These are phyloP conservation scores for Chloroclystis v-ata DNA, from an alignment of 2,888 invertebrate species.

Conservation along the genomic window DNA sequence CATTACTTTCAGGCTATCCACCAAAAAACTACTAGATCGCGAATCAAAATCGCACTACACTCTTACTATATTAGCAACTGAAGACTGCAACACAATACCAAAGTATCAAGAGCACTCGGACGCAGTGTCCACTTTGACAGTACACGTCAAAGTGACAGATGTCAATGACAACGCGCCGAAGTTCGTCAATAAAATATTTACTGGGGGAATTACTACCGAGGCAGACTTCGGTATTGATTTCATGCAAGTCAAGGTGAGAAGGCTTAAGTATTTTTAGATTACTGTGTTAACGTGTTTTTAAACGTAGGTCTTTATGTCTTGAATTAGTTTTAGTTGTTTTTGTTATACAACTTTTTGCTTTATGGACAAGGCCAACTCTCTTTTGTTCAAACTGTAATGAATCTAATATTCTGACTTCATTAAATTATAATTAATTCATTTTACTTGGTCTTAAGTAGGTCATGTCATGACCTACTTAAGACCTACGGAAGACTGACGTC, in stretches of 20 bases:
- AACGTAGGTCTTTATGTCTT: no score
- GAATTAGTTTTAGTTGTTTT: no score
- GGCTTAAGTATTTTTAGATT: no score
- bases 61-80: constrained; percentile 87
- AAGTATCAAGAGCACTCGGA: constrained; percentile 76
- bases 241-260: constrained; percentile 86
- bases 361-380: no score
- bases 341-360: no score
- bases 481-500: no score
- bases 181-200: constrained; percentile 89
- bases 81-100: constrained; percentile 83
- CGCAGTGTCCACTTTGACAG: constrained; percentile 84
- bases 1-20: constrained; percentile 44
- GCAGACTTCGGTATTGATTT: constrained; percentile 93
- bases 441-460: no score
- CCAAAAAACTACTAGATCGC: constrained; percentile 82
- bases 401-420: no score
- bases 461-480: no score
- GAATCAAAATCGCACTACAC: constrained; percentile 83
- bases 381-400: no score
- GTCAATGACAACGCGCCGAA: constrained; percentile 94
- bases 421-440: no score
- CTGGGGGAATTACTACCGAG: constrained; percentile 95
- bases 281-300: no score
- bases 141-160: constrained; percentile 85